Percentiles rank a stretch among this genome's conserved stretches.
Conservation (phyloP, 2,113 vertebrate species). For the Gobio gobio region DNA sequence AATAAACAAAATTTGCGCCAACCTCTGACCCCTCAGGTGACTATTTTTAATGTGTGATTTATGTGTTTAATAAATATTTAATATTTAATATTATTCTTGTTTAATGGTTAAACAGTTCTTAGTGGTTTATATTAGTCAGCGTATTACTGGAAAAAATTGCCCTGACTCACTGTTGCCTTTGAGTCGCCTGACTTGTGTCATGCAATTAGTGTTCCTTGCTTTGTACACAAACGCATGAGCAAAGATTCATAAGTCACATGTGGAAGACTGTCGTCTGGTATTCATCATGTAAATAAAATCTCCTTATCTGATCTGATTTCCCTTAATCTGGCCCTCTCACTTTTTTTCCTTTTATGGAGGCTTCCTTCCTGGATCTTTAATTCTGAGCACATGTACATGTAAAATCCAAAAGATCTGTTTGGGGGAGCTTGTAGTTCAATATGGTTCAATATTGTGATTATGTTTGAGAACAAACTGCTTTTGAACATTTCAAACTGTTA, state of each 20-base stretch:
- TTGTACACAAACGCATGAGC: neutral
- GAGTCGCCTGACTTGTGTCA: constrained; percentile 17
- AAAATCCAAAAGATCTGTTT: neutral
- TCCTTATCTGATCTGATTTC: neutral
- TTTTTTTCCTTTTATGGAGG: neutral
- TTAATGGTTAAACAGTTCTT: neutral
- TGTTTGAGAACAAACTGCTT: neutral
- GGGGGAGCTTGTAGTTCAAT: neutral
- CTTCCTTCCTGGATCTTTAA: neutral
- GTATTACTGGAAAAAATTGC: neutral
- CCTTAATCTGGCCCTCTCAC: neutral
- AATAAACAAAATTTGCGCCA: neutral
- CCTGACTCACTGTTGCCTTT: neutral
- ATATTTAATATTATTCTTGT: neutral
- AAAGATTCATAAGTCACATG: neutral
- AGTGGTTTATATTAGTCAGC: constrained; percentile 3
- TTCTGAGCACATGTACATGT: neutral
- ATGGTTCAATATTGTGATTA: neutral
- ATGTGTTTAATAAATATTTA: neutral
- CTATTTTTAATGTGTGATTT: neutral
- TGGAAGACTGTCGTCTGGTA: neutral
- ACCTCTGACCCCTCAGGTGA: neutral
- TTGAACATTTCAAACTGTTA: neutral
- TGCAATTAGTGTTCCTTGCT: neutral
- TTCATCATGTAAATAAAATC: neutral